Evolutionary conservation across 2,797 vertebrate genomes (phyloP), one percentile per base, ranked within the genome.

Genomic region (Enteromius afrohamiltoni): DNA sequence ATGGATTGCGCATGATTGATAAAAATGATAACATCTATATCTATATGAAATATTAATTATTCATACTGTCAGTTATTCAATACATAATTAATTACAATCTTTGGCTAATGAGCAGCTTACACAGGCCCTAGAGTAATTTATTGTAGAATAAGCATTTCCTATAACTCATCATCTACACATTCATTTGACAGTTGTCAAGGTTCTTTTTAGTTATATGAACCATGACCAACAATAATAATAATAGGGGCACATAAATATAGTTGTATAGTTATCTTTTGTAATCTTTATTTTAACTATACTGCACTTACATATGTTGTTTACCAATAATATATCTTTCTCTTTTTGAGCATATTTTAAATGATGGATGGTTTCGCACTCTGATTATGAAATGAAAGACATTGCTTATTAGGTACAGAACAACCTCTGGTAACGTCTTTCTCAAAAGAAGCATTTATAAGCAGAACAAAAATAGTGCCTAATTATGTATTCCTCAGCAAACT

Each of bases 111-210:
- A 87, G 78, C 83, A 82, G 85, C 88, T 79, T 77, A 82, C 78
- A 77, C 90, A 90, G 87, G 84, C 85, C 90, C 87, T 29, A 26
- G 29, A 58, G 79, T 91, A 88, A 94, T 93, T 92, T 85, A 77
- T 80, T 42, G 51, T 65, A 8, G 17, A 68, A 37, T 49, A 64
- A 62, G 13, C 21, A 69, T 60, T 47, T 70, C 2, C 45, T 31
- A 77, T 73, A 37, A 67, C 74, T 82, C 55, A 79, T 62, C 26
- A 37, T 55, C 37, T 23, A 42, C n/a, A 23, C 47, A 26, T 55
- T 81, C 21, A 76, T 47, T 64, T 71, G 37, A 64, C 51, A 83
- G 29, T 31, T 51, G 70, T 26, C 9, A 21, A 42, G 34, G 65
- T 29, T 70, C 16, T 80, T 42, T 3, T 73, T 49, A 74, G 69